Percentiles rank a stretch among this genome's conserved stretches.
These are phyloP conservation scores for Drosophila sechellia DNA, from an alignment of 1,140 invertebrate genomes.

Conservation along the genomic window DNA sequence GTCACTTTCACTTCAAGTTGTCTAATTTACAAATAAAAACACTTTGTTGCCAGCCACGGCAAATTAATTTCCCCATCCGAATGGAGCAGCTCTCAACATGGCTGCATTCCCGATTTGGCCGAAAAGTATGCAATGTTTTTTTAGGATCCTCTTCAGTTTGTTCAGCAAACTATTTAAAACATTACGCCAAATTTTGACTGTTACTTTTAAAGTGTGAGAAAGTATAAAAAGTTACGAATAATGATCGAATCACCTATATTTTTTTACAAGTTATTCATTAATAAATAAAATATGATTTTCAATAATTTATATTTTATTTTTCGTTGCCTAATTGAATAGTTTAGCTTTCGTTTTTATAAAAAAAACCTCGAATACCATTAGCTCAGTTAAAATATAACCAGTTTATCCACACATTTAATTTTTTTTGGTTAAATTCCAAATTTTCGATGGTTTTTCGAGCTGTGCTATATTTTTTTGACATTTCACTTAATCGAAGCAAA, in stretches of 20 bases:
- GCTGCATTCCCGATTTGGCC: conserved; percentile 25
- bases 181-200: no score
- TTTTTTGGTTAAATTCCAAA: conserved; percentile 29
- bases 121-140: conserved; percentile 45
- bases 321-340: no score
- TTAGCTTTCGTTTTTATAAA: no score
- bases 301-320: no score
- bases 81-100: conserved; percentile 6
- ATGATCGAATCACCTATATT: no score
- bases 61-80: conserved; percentile 29
- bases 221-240: no score
- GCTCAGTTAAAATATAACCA: conserved; percentile 12
- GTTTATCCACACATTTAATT: neutral
- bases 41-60: conserved; percentile 17
- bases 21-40: conserved; percentile 55
- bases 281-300: no score
- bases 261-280: no score
- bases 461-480: conserved; percentile 26
- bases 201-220: no score
- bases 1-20: conserved; percentile 40
- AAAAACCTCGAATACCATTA: no score
- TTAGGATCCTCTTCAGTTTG: conserved; percentile 6
- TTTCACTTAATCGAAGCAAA: conserved; percentile 24
- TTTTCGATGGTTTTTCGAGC: conserved; percentile 25
- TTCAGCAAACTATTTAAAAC: conserved; percentile 7